These are phyloP conservation scores for Ypsolopha scabrella DNA, from an alignment of 2,888 invertebrate species.

Conservation along the genomic window DNA sequence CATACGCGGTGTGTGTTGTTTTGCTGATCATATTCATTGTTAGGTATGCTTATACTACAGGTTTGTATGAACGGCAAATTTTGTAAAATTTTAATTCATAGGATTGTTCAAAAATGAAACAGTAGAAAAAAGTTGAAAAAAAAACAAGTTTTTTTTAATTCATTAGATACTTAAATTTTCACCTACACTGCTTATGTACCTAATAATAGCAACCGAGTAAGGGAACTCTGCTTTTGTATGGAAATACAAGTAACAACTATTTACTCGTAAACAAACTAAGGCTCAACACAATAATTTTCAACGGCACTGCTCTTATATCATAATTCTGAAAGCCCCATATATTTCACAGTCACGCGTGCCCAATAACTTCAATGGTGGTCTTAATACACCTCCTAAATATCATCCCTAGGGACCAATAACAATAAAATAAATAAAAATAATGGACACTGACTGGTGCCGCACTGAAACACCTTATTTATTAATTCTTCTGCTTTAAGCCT, in stretches of 20 bases:
- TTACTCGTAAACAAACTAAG: too few relatives aligned
- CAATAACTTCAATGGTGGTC: conserved; percentile 1
- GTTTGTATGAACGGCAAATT: too few relatives aligned
- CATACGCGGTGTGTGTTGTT: conserved; percentile 16
- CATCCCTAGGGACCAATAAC: conserved; percentile 27
- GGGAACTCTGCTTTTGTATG: too few relatives aligned
- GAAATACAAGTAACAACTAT: too few relatives aligned
- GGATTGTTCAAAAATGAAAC: too few relatives aligned
- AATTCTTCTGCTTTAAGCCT: background rate
- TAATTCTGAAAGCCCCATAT: background rate
- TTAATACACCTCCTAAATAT: conserved; percentile 25
- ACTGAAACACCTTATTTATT: background rate
- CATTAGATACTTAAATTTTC: too few relatives aligned
- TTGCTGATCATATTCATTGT: background rate
- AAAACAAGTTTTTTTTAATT: too few relatives aligned
- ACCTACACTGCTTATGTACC: too few relatives aligned
- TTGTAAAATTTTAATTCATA: background rate
- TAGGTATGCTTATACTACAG: background rate
- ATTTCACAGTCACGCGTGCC: conserved; percentile 1
- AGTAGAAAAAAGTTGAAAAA: too few relatives aligned
- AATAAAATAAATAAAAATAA: conserved; percentile 26
- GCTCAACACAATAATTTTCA: too few relatives aligned
- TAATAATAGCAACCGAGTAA: too few relatives aligned
- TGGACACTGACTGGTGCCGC: conserved; percentile 6
- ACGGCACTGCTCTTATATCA: too few relatives aligned